These are phyloP conservation scores for Coregonus clupeaformis DNA, from an alignment of 2,113 vertebrate species.

Conservation along the genomic window DNA sequence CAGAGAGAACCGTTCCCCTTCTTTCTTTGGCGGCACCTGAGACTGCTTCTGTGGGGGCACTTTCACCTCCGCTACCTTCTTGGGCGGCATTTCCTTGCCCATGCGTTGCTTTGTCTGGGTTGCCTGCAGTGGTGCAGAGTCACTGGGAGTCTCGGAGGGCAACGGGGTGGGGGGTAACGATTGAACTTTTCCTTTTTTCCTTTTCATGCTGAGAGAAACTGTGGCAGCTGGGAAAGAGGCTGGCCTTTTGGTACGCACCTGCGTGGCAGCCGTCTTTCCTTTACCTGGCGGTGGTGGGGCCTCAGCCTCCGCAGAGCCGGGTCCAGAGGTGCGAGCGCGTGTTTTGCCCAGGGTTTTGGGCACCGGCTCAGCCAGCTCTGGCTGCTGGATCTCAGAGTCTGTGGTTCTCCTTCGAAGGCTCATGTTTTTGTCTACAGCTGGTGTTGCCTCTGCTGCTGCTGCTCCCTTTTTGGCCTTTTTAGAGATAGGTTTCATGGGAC, in stretches of 20 bases:
- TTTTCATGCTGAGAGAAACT: slow-evolving; percentile 74
- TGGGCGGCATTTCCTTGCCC: slow-evolving; percentile 79
- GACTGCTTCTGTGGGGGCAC: slow-evolving; percentile 21
- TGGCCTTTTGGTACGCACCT: slow-evolving; percentile 75
- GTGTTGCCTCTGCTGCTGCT: slow-evolving; percentile 20
- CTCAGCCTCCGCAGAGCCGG: slow-evolving; percentile 66
- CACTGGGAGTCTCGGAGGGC: slow-evolving; percentile 40
- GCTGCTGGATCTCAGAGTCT: slow-evolving; percentile 82
- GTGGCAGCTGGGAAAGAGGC: slow-evolving; percentile 59
- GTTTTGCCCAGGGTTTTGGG: slow-evolving; percentile 83
- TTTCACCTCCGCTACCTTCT: slow-evolving; percentile 72
- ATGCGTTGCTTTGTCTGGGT: slow-evolving; percentile 78
- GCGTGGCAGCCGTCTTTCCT: slow-evolving; percentile 62
- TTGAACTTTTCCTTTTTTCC: slow-evolving; percentile 79
- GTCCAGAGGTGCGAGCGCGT: slow-evolving; percentile 83
- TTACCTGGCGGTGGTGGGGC: slow-evolving; percentile 70
- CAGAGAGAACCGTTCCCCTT: slow-evolving; percentile 79
- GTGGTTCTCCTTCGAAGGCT: slow-evolving; percentile 79
- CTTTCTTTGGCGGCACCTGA: slow-evolving; percentile 71
- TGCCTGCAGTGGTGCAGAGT: slow-evolving; percentile 45
- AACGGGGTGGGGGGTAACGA: slow-evolving; percentile 72
- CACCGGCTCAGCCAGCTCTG: slow-evolving; percentile 65
- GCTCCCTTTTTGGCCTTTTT: slow-evolving; percentile 79
- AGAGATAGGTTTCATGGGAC: slow-evolving; percentile 87
- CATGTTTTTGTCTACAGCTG: slow-evolving; percentile 67